Evolutionary conservation across 2,888 invertebrate genomes (phyloP).

Genomic region (Labia minor): DNA sequence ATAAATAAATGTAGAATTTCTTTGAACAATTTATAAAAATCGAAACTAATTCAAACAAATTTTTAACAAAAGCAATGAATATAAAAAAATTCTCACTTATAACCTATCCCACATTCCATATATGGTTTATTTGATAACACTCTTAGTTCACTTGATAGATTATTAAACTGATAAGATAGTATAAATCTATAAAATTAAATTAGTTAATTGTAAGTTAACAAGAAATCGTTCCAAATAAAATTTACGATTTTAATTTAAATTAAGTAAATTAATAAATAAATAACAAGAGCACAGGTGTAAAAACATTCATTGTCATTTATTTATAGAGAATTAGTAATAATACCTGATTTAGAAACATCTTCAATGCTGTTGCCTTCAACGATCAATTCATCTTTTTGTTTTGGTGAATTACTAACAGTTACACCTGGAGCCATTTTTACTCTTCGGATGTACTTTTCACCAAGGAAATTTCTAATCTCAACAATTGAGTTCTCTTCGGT

Average conservation of each 20-base stretch:
- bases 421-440: conserved; percentile 95
- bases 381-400: conserved; percentile 95
- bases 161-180: too few species aligned
- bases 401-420: conserved; percentile 79
- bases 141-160: too few species aligned
- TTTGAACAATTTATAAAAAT: too few species aligned
- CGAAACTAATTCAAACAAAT: too few species aligned
- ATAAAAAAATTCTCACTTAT: too few species aligned
- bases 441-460: conserved; percentile 91
- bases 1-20: too few species aligned
- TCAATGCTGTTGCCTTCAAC: conserved; percentile 94
- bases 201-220: too few species aligned
- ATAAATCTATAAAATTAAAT: too few species aligned
- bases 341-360: conserved; percentile 89
- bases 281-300: neutral
- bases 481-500: conserved; percentile 58
- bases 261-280: neutral
- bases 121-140: too few species aligned
- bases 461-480: conserved; percentile 97
- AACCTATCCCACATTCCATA: too few species aligned
- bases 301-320: neutral
- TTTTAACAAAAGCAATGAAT: too few species aligned
- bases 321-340: conserved; percentile 23
- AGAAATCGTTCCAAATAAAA: conserved; percentile 19
- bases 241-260: too few species aligned